Evolutionary conservation across 2,888 invertebrate genomes (phyloP).

Genomic region (Apeira syringaria): DNA sequence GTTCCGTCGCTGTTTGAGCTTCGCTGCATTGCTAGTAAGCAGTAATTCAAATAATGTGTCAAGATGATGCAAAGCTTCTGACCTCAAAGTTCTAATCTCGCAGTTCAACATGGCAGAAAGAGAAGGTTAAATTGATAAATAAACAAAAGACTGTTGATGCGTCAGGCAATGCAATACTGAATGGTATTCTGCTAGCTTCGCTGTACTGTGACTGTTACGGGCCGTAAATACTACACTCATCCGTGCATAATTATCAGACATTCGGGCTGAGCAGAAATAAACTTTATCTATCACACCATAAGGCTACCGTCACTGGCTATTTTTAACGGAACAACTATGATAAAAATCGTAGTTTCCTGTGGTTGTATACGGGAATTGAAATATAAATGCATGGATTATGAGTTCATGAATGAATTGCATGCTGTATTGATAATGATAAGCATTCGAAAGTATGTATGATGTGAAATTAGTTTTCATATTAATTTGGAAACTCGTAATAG

Average conservation of each 20-base stretch:
- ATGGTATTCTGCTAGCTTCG: slow-evolving; percentile 49
- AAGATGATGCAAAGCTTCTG: too few species aligned
- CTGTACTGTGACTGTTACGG: slow-evolving; percentile 67
- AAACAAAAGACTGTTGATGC: slow-evolving; percentile 56
- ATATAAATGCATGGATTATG: slow-evolving; percentile 21
- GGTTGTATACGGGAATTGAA: slow-evolving; percentile 56
- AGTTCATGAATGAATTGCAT: slow-evolving; percentile 45
- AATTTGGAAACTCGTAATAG: too few species aligned
- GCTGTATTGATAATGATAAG: too few species aligned
- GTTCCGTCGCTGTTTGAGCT: too few species aligned
- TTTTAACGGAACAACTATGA: slow-evolving; percentile 52
- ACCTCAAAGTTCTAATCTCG: too few species aligned
- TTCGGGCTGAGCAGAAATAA: slow-evolving; percentile 35
- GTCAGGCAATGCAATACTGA: slow-evolving; percentile 55
- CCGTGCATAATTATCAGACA: slow-evolving; percentile 63
- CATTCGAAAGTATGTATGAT: too few species aligned
- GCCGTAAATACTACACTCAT: slow-evolving; percentile 56
- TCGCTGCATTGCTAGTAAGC: too few species aligned
- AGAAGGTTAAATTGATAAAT: too few species aligned
- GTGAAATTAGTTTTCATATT: too few species aligned
- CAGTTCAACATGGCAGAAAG: too few species aligned
- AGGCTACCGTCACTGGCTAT: slow-evolving; percentile 30
- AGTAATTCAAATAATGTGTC: too few species aligned
- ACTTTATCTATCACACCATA: slow-evolving; percentile 38
- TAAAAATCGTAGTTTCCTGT: slow-evolving; percentile 72